Conservation (phyloP, 2,797 vertebrate genomes). For the Acridotheres tristis region DNA sequence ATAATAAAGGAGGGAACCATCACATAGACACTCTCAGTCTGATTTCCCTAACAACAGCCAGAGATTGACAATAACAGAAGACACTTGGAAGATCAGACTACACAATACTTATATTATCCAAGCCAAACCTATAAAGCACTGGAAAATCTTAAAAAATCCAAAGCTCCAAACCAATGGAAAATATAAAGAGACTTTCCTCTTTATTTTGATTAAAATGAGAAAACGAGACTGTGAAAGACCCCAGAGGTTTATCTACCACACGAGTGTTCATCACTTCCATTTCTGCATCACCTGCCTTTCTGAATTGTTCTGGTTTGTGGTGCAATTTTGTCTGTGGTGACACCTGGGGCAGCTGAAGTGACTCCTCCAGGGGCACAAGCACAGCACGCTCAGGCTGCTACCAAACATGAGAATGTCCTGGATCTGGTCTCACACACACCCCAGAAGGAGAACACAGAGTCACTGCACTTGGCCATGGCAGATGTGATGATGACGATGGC, state of each 20-base stretch:
- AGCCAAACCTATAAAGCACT: not conserved
- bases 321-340: not conserved
- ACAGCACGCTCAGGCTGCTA: fast-evolving
- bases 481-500: not conserved
- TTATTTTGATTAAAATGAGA: not conserved
- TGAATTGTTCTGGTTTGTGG: not conserved
- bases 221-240: not conserved
- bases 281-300: not conserved
- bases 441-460: not conserved
- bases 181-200: not conserved
- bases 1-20: not conserved
- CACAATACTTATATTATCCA: not conserved
- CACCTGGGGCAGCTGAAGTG: not conserved
- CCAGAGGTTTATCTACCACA: not conserved
- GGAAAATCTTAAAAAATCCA: not conserved
- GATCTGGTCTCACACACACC: not conserved
- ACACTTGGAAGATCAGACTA: not conserved
- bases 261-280: not conserved
- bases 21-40: not conserved
- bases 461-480: not conserved
- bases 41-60: not conserved
- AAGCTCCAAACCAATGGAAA: not conserved
- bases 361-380: not conserved
- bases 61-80: not conserved
- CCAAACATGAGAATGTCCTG: fast-evolving